phyloP scores from a whole-genome alignment of 2,797 vertebrate species.

The Rousettus madagascariensis region DNA sequence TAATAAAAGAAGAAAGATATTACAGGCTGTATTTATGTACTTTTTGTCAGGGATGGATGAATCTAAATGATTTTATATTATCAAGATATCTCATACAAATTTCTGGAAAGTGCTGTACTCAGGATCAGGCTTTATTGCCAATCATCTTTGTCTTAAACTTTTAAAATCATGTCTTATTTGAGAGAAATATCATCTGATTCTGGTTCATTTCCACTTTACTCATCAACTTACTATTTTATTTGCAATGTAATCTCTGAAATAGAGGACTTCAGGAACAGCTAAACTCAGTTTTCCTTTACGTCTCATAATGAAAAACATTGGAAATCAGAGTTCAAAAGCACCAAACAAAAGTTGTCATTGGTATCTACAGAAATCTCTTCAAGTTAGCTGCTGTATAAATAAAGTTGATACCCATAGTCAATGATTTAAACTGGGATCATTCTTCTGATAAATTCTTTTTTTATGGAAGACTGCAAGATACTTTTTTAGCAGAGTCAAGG shows the following conservation, averaged over 20 bases:
- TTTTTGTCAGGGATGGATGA: background rate
- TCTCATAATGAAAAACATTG: background rate
- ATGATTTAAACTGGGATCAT: background rate
- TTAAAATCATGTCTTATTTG: constrained; percentile 36
- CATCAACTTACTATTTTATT: constrained; percentile 27
- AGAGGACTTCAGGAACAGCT: background rate
- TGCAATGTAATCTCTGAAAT: constrained; percentile 1
- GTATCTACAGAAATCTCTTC: background rate
- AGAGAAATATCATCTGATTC: background rate
- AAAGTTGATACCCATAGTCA: background rate
- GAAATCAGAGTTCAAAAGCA: background rate
- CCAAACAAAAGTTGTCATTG: background rate
- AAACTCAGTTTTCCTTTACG: background rate
- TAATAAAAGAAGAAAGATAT: constrained; percentile 60
- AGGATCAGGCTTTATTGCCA: background rate
- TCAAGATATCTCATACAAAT: constrained; percentile 27
- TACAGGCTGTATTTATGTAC: constrained; percentile 11
- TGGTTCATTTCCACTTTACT: constrained; percentile 20
- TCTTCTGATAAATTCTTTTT: background rate
- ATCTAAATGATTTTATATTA: constrained; percentile 6
- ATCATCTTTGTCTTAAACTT: constrained; percentile 30
- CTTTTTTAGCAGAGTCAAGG: background rate
- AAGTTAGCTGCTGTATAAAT: background rate
- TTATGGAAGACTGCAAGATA: background rate
- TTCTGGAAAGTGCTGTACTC: constrained; percentile 50